Evolutionary conservation across 2,113 vertebrate species (phyloP), one percentile per base, ranked within the genome.

Genomic region (Microtus pennsylvanicus): DNA sequence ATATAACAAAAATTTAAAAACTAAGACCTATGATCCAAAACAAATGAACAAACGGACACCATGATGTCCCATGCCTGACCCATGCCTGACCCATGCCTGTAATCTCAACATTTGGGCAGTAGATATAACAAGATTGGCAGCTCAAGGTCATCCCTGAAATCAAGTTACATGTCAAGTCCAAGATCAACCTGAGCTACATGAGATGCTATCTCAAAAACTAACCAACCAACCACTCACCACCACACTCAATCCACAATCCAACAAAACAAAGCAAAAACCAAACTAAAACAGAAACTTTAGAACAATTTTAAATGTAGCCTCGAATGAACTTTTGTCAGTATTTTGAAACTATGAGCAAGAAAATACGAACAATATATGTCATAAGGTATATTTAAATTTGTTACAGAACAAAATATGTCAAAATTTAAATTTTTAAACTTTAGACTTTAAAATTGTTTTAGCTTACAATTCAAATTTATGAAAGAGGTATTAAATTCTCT

Each of bases 191-290:
- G 58, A 21, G 26, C 28, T 85, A 85, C 38, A 85, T 21, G 38
- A 65, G 58, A 10, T 3, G 0, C 82, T 26, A 45, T 65, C 82
- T 65, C 26, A 85, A 85, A 83, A 65, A 42, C 58, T 38, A 76
- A 45, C 38, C 74, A 65, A 33, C 38, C 26, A 85, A 45, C 38
- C 38, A 85, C 42, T 14, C 16, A 65, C 14, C 26, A 63, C 22
- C 9, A 86, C 28, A 86, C 67, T 16, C 45, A 86, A 86, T 83
- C n/a, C 5, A 97, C 83, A 65, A 78, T 83, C 74, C 61, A 97
- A 97, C n/a, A 96, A 97, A 92, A 74, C 28, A 94, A 91, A 69
- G 45, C 93, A 96, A 94, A 89, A 69, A 72, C 76, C 81, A 45
- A 93, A 19, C 21, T 67, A 86, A 12, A 82, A 24, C 33, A 80